Conservation (phyloP, 2,797 vertebrate species). For the Artibeus lituratus region DNA sequence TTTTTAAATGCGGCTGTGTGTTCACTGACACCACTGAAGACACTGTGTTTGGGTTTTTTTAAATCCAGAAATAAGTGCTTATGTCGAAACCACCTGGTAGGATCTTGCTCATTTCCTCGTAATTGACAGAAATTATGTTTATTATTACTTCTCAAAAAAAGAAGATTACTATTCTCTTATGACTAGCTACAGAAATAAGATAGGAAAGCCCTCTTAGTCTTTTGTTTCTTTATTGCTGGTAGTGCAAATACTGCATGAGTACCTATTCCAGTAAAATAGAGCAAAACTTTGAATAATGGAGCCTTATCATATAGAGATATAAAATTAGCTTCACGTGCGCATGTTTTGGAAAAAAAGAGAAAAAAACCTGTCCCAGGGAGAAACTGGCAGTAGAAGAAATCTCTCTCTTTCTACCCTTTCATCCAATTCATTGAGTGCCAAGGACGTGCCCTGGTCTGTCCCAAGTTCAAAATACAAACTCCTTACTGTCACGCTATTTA, state of each 20-base stretch:
- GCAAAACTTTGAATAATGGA: neutral
- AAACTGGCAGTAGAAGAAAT: neutral
- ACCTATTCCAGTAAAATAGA: neutral
- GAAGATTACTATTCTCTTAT: neutral
- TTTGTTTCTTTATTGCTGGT: neutral
- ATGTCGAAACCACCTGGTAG: neutral
- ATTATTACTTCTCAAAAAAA: conserved; percentile 26
- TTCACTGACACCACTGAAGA: neutral
- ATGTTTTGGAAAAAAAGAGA: neutral
- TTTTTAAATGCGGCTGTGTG: neutral
- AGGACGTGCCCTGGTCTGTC: neutral
- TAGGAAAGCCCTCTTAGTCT: neutral
- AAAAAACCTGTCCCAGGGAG: neutral
- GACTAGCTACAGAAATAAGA: neutral
- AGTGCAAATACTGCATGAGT: neutral
- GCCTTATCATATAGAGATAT: neutral
- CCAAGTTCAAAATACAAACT: neutral
- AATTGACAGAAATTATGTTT: neutral
- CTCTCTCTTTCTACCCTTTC: neutral
- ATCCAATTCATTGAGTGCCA: neutral
- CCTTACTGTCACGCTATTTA: neutral
- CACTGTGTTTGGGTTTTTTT: neutral
- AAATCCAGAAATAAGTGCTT: neutral
- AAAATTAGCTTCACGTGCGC: neutral
- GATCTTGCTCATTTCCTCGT: neutral